Percentiles rank a stretch among this genome's conserved stretches.
Evolutionary conservation across 2,797 vertebrate species (phyloP).

Genomic region (Zalophus californianus): DNA sequence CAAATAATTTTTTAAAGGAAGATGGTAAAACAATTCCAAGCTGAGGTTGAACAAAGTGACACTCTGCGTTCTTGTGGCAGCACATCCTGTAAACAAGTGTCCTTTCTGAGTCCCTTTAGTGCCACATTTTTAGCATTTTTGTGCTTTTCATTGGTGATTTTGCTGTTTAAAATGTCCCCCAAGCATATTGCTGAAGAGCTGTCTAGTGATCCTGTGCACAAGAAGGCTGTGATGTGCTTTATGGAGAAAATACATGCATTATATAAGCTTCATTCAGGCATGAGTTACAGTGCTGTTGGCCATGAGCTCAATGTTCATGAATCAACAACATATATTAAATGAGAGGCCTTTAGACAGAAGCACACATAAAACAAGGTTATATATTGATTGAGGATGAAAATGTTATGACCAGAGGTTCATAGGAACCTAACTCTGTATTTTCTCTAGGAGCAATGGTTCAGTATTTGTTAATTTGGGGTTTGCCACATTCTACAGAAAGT

Average conservation of each 20-base stretch:
- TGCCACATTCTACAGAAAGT: neutral
- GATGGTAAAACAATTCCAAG: neutral
- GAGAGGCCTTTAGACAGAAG: neutral
- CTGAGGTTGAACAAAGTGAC: neutral
- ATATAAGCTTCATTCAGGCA: neutral
- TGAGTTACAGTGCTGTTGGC: neutral
- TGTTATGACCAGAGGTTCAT: neutral
- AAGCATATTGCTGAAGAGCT: neutral
- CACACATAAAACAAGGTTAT: neutral
- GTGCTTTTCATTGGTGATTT: neutral
- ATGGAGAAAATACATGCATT: neutral
- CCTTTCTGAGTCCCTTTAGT: neutral
- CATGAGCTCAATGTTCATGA: neutral
- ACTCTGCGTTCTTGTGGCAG: neutral
- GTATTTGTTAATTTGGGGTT: neutral
- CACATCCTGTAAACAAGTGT: neutral
- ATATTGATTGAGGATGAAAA: neutral
- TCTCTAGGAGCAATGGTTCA: neutral
- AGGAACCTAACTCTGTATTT: neutral
- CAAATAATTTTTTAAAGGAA: neutral
- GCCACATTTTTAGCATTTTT: neutral
- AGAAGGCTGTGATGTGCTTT: neutral
- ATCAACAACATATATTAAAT: neutral
- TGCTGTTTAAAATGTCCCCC: neutral
- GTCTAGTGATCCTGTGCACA: neutral